Conservation (phyloP, 2,888 invertebrate genomes). For the Shargacucullia verbasci region DNA sequence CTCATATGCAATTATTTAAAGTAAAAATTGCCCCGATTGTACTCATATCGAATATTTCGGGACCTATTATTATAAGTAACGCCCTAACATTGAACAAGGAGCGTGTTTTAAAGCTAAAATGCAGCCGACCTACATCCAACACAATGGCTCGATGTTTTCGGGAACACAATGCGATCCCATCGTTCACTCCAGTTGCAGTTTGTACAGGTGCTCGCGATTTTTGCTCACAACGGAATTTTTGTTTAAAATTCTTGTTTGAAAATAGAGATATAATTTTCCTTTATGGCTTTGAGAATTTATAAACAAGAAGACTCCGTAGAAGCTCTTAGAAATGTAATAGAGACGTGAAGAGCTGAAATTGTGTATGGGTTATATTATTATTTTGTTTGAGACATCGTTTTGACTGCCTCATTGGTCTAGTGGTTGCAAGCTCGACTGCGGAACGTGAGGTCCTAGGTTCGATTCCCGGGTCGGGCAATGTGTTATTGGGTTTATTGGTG, state of each 20-base stretch:
- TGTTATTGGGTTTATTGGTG: no score
- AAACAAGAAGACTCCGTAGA: conserved; percentile 5
- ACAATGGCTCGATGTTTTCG: conserved; percentile 79
- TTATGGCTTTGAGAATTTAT: conserved; percentile 14
- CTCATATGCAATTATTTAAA: no score
- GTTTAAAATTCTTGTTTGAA: conserved; percentile 59
- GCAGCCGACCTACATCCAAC: conserved; percentile 76
- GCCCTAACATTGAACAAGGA: conserved; percentile 55
- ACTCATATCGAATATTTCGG: no score
- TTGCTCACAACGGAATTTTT: conserved; percentile 58
- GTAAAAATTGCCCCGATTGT: conserved; percentile 17
- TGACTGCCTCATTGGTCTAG: no score
- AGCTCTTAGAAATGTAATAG: conserved; percentile 14
- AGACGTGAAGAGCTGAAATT: no score
- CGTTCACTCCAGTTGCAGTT: conserved; percentile 70
- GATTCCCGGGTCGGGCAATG: no score
- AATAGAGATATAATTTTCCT: conserved; percentile 46
- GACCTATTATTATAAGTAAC: conserved; percentile 50
- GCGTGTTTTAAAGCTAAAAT: conserved; percentile 71
- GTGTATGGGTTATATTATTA: no score
- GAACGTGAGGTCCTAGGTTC: no score
- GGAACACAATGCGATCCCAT: conserved; percentile 76
- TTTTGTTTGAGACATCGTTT: background rate
- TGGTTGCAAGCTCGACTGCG: no score
- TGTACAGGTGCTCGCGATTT: conserved; percentile 73